phyloP scores from a whole-genome alignment of 1,140 invertebrate species.

The Branchinecta lindahli region DNA sequence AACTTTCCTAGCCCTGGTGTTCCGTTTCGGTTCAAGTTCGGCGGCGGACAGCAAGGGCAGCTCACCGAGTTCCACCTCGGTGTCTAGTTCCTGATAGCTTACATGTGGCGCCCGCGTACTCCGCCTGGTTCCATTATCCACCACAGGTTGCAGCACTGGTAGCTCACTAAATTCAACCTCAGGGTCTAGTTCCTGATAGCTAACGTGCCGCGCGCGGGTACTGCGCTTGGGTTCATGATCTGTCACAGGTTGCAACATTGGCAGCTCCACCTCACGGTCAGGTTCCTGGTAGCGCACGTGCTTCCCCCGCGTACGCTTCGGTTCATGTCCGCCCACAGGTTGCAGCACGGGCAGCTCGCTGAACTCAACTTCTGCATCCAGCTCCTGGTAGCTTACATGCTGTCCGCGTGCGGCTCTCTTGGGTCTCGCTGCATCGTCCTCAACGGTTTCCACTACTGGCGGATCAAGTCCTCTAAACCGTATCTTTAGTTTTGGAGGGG shows the following conservation, averaged over 20 bases:
- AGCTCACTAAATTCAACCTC: neutral
- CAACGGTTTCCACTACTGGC: neutral
- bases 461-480: conserved; percentile 2
- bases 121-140: too few species aligned
- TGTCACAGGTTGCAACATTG: too few species aligned
- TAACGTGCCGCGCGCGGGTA: neutral
- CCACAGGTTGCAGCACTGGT: too few species aligned
- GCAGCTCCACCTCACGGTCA: too few species aligned
- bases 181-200: conserved; percentile 1
- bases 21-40: neutral
- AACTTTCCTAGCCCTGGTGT: neutral
- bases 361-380: neutral
- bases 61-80: neutral
- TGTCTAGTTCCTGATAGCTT: neutral
- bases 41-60: neutral
- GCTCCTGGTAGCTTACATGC: neutral
- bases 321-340: too few species aligned
- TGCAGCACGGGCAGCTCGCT: neutral
- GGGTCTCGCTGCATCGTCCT: neutral
- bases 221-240: neutral
- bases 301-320: too few species aligned
- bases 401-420: neutral
- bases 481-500: neutral
- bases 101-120: neutral
- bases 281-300: too few species aligned